These are phyloP conservation scores for Selenia dentaria DNA, from an alignment of 2,888 invertebrate species.

Conservation along the genomic window DNA sequence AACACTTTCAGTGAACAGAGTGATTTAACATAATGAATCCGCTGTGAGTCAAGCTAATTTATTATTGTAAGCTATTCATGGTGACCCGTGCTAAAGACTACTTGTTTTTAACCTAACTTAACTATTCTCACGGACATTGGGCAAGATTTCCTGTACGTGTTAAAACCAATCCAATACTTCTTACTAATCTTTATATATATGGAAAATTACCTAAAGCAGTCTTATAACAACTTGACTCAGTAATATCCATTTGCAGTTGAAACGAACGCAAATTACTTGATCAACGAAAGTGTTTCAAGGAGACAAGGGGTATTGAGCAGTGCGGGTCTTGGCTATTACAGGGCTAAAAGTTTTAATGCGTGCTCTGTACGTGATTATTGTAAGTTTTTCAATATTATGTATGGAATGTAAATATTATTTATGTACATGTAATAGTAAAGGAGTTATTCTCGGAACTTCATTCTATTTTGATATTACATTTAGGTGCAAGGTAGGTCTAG, in stretches of 20 bases:
- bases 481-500: too few species aligned
- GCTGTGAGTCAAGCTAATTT: too few species aligned
- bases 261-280: slow-evolving; percentile 49
- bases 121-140: slow-evolving; percentile 16
- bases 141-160: slow-evolving; percentile 14
- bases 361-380: too few species aligned
- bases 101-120: slow-evolving; percentile 1
- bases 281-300: slow-evolving; percentile 73
- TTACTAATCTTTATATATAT: slow-evolving; percentile 13
- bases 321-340: slow-evolving; percentile 38
- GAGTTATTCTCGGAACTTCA: too few species aligned
- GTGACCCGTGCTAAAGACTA: slow-evolving; percentile 5
- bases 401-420: too few species aligned
- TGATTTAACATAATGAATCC: too few species aligned
- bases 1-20: too few species aligned
- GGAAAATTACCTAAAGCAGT: slow-evolving; percentile 13
- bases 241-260: slow-evolving; percentile 26
- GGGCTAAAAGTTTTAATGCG: slow-evolving; percentile 57
- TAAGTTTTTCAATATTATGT: too few species aligned
- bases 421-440: too few species aligned
- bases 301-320: slow-evolving; percentile 33
- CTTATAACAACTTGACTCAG: slow-evolving; percentile 15
- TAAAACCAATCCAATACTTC: slow-evolving; percentile 14
- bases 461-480: too few species aligned
- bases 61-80: too few species aligned